Percentiles rank a stretch among this genome's conserved stretches.
phyloP scores from a whole-genome alignment of 2,888 invertebrate genomes.

The Idaea straminata region DNA sequence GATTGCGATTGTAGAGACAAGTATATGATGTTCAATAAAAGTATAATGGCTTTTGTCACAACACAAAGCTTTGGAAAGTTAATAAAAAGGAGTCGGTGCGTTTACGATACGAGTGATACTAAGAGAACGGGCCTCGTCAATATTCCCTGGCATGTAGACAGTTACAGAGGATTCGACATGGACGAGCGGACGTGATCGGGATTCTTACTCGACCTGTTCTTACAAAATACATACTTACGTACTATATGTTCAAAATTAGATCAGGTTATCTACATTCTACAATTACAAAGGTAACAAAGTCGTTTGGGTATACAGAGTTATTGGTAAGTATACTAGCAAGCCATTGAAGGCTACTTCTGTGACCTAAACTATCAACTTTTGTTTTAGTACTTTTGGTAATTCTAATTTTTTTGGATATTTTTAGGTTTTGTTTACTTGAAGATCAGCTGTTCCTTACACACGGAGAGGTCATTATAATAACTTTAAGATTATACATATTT shows the following conservation, averaged over 20 bases:
- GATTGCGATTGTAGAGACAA: slow-evolving; percentile 36
- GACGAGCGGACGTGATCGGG: slow-evolving; percentile 55
- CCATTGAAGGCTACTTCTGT: too few species aligned
- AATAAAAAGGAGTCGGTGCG: slow-evolving; percentile 50
- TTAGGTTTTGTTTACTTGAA: too few species aligned
- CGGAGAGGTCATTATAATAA: too few species aligned
- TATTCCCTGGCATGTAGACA: slow-evolving; percentile 41
- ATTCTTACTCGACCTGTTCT: slow-evolving; percentile 18
- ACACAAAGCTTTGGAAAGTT: slow-evolving; percentile 40
- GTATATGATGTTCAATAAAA: slow-evolving; percentile 39
- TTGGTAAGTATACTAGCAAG: too few species aligned
- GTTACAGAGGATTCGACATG: slow-evolving; percentile 53
- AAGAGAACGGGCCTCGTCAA: slow-evolving; percentile 47
- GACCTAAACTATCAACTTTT: too few species aligned
- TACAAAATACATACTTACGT: not conserved
- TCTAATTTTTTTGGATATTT: too few species aligned
- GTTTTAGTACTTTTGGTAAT: too few species aligned
- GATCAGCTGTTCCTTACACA: too few species aligned
- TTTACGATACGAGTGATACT: slow-evolving; percentile 53
- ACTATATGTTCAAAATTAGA: not conserved
- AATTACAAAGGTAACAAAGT: not conserved
- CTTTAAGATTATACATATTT: too few species aligned
- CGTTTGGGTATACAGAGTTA: not conserved
- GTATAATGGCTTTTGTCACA: slow-evolving; percentile 45
- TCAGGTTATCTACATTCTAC: not conserved